Evolutionary conservation across 2,113 vertebrate genomes (phyloP), one percentile per base, ranked within the genome.

Genomic region (Rhipidura dahli): DNA sequence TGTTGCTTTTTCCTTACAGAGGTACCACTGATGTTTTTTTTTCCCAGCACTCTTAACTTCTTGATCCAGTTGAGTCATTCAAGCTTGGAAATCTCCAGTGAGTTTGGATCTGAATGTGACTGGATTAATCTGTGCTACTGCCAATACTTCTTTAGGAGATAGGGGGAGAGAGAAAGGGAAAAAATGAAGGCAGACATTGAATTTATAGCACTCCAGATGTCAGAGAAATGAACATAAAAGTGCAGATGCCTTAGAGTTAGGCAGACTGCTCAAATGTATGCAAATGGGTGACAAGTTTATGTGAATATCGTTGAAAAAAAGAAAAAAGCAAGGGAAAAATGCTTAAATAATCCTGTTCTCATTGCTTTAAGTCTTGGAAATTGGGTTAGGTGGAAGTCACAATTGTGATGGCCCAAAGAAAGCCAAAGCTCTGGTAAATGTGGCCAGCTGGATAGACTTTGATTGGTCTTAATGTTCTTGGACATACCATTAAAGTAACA

Each of bases 201-300:
- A 97, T 97, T 97, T 96, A 95, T 90, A 61, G 81, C 79, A 66
- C 87, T 96, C 96, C 97, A 98, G 97, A 97, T 98, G 96, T 91
- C 83, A 89, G 92, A 83, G 91, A 95, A 96, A 93, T 85, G 84
- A 95, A 95, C 61, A 66, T 96, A 95, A 95, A 96, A 93, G 75
- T 96, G 90, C 97, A 98, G 96, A 97, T 97, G 97, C 94, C 91
- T 89, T 60, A 68, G 89, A 96, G 77, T 70, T 69, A 89, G 87
- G 66, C 94, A 94, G 53, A 61, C 70, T 86, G 90, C 78, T 96
- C 93, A 89, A 83, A 97, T 96, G 70, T 80, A 97, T 97, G 97
- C 93, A 97, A 97, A 96, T 97, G 71, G 71, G 11, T 91, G 66
- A 75, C 87, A 96, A 93, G 89, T 97, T 97, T 94, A 95, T 95